Base-by-base conservation (phyloP, 2,797 vertebrate genomes). In the Pseudotriccus pelzelni region DNA sequence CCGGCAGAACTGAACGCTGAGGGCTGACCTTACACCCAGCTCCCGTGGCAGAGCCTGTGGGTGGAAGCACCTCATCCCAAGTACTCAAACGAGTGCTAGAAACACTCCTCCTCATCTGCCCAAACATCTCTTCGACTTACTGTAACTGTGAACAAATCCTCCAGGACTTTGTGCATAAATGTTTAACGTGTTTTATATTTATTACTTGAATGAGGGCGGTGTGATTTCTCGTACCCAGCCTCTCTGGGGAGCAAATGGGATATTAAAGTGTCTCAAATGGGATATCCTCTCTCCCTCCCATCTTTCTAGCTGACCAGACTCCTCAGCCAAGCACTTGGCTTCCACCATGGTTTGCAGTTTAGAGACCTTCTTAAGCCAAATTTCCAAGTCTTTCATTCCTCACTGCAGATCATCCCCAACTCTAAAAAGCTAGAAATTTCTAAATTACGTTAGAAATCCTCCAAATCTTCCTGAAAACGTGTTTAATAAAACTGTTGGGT, bases 71-170 rank as follows among this genome's bases (percentile, higher is more conserved):
- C 70, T 69, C 49, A 52, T 28, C 62, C 73, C 32, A 66, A 69
- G 22, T 12, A 60, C 82, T 34, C 55, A 69, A 5, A 58, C 58
- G 56, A 64, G 62, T 56, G 41, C 52, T 17, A 32, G 70, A 89
- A 94, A 87, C 60, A 77, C 84, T 81, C 87, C 76, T 90, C 75
- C 62, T 96, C 62, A 37, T 47, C 74, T 87, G 67, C 49, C 72
- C 46, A 82, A 85, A 74, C 56, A 60, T 2, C 41, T 56, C 17
- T 69, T 79, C 59, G 49, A 77, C 37, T 89, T 79, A 62, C 47
- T 74, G 12, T 41, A 63, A 60, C 86, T 64, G 70, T n/a, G 32
- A 90, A 79, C 49, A 77, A 70, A 76, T 67, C 56, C 84, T 76
- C 27, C 49, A 74, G 63, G 52, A 22, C 18, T 84, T 80, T 68